Base-by-base conservation (phyloP, 2,888 invertebrate species). In the Clepsis dumicolana region DNA sequence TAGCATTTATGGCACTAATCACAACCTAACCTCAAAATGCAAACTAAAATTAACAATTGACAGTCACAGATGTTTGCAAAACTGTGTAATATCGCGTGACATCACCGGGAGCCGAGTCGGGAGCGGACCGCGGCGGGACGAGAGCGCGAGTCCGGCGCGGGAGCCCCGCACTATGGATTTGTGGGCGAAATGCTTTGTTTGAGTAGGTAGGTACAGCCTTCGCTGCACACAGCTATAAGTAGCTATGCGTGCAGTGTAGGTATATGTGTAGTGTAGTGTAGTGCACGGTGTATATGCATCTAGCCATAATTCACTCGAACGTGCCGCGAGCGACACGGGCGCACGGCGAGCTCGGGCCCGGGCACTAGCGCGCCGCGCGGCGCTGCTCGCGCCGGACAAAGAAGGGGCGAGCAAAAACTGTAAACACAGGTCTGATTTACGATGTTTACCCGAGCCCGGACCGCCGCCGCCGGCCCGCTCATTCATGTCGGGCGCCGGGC, bases 111-210 rank as follows among this genome's bases (percentile, higher is more conserved):
- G 81, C 78, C 82, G 77, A 75, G 62, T 62, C 62, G 67, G 44
- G 38, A 60, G 50, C 79, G 77, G 57, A 21, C 35, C 57, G 56
- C 56, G 77, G 83, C 80, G 78, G 79, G 79, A 81, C 79, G 87
- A 87, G 86, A 84, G 87, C 83, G 81, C 80, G 80, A 84, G 80
- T 77, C 79, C 83, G 80, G 77, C 81, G 84, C 81, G 79, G 81
- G 81, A 80, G 80, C 77, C 81, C 80, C 80, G 82, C 84, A 79
- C 79, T 86, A 85, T 84, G 84, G 89, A 88, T 88, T 88, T 85
- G 87, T 86, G 88, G 85, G 86, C 88, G 83, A 87, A 92, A 87
- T 89, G 93, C 93, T 93, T 93, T 93, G 93, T 93, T 91, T 88
- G 91, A 91, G 86, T 87, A 86, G 86, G 84, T 87, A 89, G 85